Percentiles rank a stretch among this genome's conserved stretches.
Conservation (phyloP, 2,113 vertebrate species). For the Nipponia nippon region DNA sequence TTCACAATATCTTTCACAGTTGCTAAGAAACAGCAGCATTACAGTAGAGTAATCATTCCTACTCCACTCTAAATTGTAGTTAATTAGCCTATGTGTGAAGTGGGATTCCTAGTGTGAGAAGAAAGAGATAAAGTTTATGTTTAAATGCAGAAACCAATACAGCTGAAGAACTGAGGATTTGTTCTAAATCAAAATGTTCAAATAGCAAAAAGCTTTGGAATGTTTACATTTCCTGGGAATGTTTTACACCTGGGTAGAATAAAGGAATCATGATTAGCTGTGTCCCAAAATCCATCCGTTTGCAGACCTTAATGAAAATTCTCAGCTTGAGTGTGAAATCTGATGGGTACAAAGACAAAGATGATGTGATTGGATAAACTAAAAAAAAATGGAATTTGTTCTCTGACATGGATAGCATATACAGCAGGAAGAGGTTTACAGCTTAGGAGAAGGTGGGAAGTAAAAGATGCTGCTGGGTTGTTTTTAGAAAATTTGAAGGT, state of each 20-base stretch:
- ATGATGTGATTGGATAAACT: background rate
- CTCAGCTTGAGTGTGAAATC: constrained; percentile 32
- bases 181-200: background rate
- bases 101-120: background rate
- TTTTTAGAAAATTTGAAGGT: background rate
- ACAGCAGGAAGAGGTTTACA: background rate
- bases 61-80: background rate
- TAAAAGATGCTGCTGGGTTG: background rate
- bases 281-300: background rate
- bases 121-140: background rate
- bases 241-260: background rate
- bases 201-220: background rate
- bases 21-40: constrained; percentile 57
- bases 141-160: background rate
- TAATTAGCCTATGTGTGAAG: constrained; percentile 30
- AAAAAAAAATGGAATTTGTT: background rate
- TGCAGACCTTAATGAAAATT: constrained; percentile 28
- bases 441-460: background rate
- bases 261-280: background rate
- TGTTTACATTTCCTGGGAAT: background rate
- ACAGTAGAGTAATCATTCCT: constrained; percentile 26
- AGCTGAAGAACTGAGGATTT: background rate
- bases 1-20: background rate
- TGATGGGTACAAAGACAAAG: background rate
- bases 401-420: background rate